phyloP scores from a whole-genome alignment of 2,113 vertebrate species.

The Rana temporaria region DNA sequence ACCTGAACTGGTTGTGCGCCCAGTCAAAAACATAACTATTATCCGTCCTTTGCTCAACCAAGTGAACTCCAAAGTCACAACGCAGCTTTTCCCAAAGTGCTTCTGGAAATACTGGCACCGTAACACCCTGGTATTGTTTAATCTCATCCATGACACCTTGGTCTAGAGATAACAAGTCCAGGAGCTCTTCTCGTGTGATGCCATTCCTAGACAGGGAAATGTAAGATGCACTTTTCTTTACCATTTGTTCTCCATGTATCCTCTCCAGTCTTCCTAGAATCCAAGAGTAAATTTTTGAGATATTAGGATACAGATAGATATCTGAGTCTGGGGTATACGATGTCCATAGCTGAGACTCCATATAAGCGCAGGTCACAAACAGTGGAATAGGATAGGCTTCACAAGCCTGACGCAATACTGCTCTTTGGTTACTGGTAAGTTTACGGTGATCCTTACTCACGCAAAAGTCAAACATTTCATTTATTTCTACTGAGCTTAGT shows the following conservation, averaged over 20 bases:
- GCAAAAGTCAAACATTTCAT: constrained; percentile 57
- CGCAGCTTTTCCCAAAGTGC: constrained; percentile 66
- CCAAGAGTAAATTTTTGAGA: constrained; percentile 64
- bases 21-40: constrained; percentile 70
- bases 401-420: constrained; percentile 65
- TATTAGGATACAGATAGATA: constrained; percentile 59
- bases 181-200: constrained; percentile 70
- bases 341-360: constrained; percentile 66
- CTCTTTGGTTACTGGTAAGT: constrained; percentile 64
- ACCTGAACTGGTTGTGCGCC: constrained; percentile 63
- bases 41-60: constrained; percentile 71
- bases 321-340: constrained; percentile 63
- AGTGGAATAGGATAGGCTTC: constrained; percentile 69
- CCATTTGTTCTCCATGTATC: constrained; percentile 66
- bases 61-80: constrained; percentile 62
- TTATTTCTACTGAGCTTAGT: constrained; percentile 64
- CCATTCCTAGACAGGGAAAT: constrained; percentile 69
- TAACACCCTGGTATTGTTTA: constrained; percentile 59
- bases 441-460: constrained; percentile 61
- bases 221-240: constrained; percentile 64
- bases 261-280: constrained; percentile 67
- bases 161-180: constrained; percentile 68
- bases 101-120: constrained; percentile 64
- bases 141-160: constrained; percentile 66
- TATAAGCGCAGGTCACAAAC: constrained; percentile 66